Percentiles rank a stretch among this genome's conserved stretches.
Evolutionary conservation across 2,113 vertebrate species (phyloP).

Genomic region (Oreochromis niloticus): DNA sequence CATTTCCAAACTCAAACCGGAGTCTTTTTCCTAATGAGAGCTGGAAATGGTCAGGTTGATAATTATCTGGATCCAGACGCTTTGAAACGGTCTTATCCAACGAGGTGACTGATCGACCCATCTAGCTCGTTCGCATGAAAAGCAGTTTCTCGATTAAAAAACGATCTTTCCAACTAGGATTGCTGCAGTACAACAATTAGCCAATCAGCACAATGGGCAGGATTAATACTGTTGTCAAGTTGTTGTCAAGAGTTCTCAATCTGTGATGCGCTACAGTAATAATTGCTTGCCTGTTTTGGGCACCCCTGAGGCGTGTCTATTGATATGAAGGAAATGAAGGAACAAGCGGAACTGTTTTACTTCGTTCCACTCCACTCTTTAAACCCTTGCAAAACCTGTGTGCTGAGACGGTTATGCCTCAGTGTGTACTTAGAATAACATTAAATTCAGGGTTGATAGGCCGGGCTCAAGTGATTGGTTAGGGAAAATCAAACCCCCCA

Average conservation of each 20-base stretch:
- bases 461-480: background rate
- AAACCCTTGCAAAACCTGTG: background rate
- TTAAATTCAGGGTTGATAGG: background rate
- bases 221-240: background rate
- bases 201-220: background rate
- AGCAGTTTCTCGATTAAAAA: background rate
- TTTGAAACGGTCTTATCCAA: background rate
- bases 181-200: background rate
- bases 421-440: background rate
- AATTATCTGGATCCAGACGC: background rate
- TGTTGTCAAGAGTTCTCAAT: background rate
- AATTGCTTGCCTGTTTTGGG: background rate
- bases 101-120: background rate
- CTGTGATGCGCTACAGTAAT: background rate
- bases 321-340: background rate
- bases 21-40: background rate
- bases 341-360: background rate
- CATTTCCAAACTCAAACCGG: background rate
- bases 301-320: background rate
- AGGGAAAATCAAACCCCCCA: background rate
- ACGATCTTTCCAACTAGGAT: background rate
- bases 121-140: background rate
- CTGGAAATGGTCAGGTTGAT: background rate
- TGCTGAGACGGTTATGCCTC: background rate
- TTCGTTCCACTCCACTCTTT: background rate